phyloP scores from a whole-genome alignment of 1,140 invertebrate species.

The Protaetia brevitarsis region DNA sequence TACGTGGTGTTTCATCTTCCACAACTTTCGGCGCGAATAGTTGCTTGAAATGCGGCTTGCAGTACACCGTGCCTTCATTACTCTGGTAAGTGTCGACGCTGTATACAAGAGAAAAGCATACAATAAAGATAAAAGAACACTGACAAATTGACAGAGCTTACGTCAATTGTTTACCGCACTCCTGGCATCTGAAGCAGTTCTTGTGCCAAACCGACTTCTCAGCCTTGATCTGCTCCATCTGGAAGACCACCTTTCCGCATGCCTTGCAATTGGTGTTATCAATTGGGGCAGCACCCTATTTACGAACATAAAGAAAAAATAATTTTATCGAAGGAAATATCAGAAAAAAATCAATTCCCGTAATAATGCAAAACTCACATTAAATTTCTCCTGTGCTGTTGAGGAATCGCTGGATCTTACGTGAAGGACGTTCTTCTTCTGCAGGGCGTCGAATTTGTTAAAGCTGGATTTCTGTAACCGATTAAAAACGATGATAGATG shows the following conservation, averaged over 20 bases:
- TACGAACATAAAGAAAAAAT: background rate
- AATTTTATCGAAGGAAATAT: background rate
- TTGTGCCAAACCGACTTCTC: slow-evolving; percentile 86
- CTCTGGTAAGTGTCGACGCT: slow-evolving; percentile 88
- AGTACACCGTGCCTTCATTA: slow-evolving; percentile 83
- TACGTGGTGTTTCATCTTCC: slow-evolving; percentile 69
- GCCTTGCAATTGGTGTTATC: slow-evolving; percentile 68
- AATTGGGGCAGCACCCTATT: slow-evolving; percentile 46
- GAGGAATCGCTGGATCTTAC: slow-evolving; percentile 63
- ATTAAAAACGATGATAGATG: background rate
- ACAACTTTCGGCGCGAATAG: slow-evolving; percentile 89
- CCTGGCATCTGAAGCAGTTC: slow-evolving; percentile 84
- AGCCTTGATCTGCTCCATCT: slow-evolving; percentile 90
- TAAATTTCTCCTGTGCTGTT: slow-evolving; percentile 68
- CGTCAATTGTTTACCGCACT: slow-evolving; percentile 87
- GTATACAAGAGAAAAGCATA: slow-evolving; percentile 42
- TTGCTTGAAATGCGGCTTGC: slow-evolving; percentile 90
- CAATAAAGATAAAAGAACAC: background rate
- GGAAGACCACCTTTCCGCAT: slow-evolving; percentile 86
- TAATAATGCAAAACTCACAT: slow-evolving; percentile 52
- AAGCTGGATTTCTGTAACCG: slow-evolving; percentile 69
- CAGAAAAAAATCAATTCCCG: background rate
- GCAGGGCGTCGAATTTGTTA: slow-evolving; percentile 70
- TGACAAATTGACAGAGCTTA: slow-evolving; percentile 51
- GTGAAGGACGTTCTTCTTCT: slow-evolving; percentile 66